A percentile compares a stretch with the other conserved stretches of the same genome.
phyloP scores from a whole-genome alignment of 2,888 invertebrate genomes.

The Scrobipalpa costella region DNA sequence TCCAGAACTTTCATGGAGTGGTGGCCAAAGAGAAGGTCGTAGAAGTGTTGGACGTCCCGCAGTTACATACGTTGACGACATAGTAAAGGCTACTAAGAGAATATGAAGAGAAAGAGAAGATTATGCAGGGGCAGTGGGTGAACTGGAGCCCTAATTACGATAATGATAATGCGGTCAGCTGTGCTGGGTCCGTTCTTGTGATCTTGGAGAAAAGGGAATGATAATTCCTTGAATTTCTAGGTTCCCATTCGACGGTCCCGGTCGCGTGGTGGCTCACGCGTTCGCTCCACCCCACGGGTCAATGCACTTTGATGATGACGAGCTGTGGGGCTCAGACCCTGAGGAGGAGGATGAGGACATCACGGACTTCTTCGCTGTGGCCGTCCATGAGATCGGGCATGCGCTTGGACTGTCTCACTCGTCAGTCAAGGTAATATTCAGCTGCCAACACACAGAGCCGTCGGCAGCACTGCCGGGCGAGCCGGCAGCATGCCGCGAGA shows the following conservation, averaged over 20 bases:
- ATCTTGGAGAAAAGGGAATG: neutral
- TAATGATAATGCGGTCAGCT: too few relatives aligned
- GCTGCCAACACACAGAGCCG: too few relatives aligned
- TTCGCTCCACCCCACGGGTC: conserved; percentile 89
- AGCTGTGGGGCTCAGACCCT: conserved; percentile 83
- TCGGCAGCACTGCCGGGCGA: too few relatives aligned
- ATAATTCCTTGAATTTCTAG: conserved; percentile 51
- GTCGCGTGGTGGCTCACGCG: conserved; percentile 88
- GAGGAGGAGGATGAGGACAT: conserved; percentile 69
- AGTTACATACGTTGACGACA: too few relatives aligned
- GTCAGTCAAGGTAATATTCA: conserved; percentile 61
- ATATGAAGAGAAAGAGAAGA: too few relatives aligned
- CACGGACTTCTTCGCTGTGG: conserved; percentile 86
- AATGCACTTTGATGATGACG: conserved; percentile 90
- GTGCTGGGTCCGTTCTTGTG: neutral
- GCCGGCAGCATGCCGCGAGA: too few relatives aligned
- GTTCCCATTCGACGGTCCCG: conserved; percentile 89
- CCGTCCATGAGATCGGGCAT: conserved; percentile 90
- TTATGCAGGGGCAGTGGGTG: too few relatives aligned
- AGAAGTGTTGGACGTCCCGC: too few relatives aligned
- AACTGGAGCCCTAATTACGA: too few relatives aligned
- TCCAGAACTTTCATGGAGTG: too few relatives aligned
- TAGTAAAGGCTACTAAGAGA: too few relatives aligned
- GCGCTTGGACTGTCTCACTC: conserved; percentile 88
- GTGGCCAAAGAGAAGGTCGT: too few relatives aligned